Evolutionary conservation across 2,888 invertebrate species (phyloP), one percentile per base, ranked within the genome.

Genomic region (Aproaerema taeniolella): DNA sequence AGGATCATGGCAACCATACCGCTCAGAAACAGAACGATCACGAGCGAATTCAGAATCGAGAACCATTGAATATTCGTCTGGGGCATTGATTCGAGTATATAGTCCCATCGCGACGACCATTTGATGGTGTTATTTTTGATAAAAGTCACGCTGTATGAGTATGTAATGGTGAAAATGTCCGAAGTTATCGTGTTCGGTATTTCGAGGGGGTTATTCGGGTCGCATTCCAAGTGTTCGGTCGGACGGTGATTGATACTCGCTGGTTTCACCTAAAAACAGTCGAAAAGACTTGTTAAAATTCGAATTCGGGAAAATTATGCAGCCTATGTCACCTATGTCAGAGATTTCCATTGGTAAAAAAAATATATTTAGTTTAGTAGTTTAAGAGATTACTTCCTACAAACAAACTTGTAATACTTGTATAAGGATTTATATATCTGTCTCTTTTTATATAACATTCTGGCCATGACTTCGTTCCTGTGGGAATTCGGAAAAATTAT

Each of bases 1-100:
- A 99, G 90, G 62, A 99, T 99, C 99, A 99, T 99, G 16, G 98
- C 99, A 10, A 99, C 98, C 99, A 99, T 99, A 52, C 99, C 99
- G 52, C 98, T 97, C 12, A 99, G 87, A 82, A 99, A 99, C 20
- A 98, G 83, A 1, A 97, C 97, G 61, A 99, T 99, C 41, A 99
- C 97, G 57, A 99, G 87, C 0, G 98, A 98, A 79, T 99, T 99
- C 46, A 99, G 88, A 63, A 99, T 99, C 50, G 97, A 98, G 76
- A 99, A 98, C 99, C 98, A 99, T 73, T 99, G 98, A 58, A 99
- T 98, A 70, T 98, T 98, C 1, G 98, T 96, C 71, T 98, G 97
- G 0, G 97, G 98, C 95, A 98, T 97, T 0, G 98, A 97, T 79
- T 98, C 97, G 43, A 99, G 86, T 48, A 99, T 98, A 75, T 99